Evolutionary conservation across 1,140 invertebrate species (phyloP), one percentile per base, ranked within the genome.

Genomic region (Zaprionus ornatus): DNA sequence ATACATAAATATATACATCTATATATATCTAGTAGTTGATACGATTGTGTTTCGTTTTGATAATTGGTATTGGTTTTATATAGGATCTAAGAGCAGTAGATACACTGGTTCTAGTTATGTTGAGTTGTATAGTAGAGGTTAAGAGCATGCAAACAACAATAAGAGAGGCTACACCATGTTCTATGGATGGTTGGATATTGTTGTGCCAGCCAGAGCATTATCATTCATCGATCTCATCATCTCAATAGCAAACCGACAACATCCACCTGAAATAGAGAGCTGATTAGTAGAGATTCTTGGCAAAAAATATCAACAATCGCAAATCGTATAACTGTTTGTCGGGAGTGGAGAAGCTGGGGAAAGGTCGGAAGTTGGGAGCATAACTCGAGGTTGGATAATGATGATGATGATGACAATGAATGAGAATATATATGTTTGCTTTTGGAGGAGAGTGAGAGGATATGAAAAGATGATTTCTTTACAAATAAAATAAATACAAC

Each of bases 221-320:
- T 79, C 54, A 71, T 63, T 71, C 78, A 74, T 68, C 79, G 42
- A 72, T 66, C 48, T 77, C 66, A 86, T 56, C 73, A 78, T 87
- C 84, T 50, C 69, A 79, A 79, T 69, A 69, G 64, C 73, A 56
- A 56, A 65, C 64, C 73, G 68, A 65, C 64, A 74, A 74, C 78
- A 91, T 87, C 78, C 81, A 91, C 88, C 88, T 91, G 88, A 91
- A 91, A 91, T 87, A 88, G 73, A 91, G 70, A 91, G 74, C 88
- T 91, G 88, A 91, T 91, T 91, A 91, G 88, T 87, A 83, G 82
- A 60, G 81, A 80, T 91, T 87, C 78, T 69, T 65, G 60, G 60
- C 48, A 73, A 50, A 32, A 32, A 73, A 55, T 32, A 57, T 42
- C 63, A 25, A 45, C 62, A 45, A 65, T 40, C 40, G 66, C 63